Base-by-base conservation (phyloP, 2,113 vertebrate species). In the Apteryx owenii region DNA sequence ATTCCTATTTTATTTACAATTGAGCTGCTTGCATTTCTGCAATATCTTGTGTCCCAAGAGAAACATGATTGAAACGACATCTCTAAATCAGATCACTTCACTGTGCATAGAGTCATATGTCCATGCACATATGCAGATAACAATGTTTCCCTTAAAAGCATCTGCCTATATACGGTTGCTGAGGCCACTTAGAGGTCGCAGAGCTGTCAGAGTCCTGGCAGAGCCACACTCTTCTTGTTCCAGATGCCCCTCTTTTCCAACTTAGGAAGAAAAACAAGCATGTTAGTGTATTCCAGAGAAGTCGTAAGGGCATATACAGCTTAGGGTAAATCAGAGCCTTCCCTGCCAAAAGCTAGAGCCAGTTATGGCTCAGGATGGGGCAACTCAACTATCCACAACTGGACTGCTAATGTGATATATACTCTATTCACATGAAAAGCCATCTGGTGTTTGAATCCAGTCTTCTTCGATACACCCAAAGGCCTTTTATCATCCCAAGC, bases 401-500 rank as follows among this genome's bases (percentile, higher is more conserved):
- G 79, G 62, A 66, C 19, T 60, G 58, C 46, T 91, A 69, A 95
- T 50, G 71, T 4, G 10, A 15, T 48, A 64, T 16, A 26, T 11
- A 81, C 42, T 75, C 89, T 8, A 23, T 21, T 85, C 70, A 88
- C 78, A 80, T 46, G 71, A 83, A 95, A 93, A 93, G 42, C 76
- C 78, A 95, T 23, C 85, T 91, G 89, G 16, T 81, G 75, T 48
- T 81, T 83, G 89, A 73, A 88, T 64, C 22, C 40, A 77, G 53
- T 29, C 60, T 85, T 50, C 76, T 75, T 81, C 5, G 4, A 48
- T 31, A 61, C 10, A 89, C 93, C 71, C 68, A 85, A 86, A 93
- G n/a, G n/a, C n/a, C 51, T 90, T 93, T 91, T 31, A 91, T 91
- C 46, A 81, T 75, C 64, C 90, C 50, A 76, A 91, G 75, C 4